These are phyloP conservation scores for Halichoerus grypus DNA, from an alignment of 2,113 vertebrate species.

Conservation along the genomic window DNA sequence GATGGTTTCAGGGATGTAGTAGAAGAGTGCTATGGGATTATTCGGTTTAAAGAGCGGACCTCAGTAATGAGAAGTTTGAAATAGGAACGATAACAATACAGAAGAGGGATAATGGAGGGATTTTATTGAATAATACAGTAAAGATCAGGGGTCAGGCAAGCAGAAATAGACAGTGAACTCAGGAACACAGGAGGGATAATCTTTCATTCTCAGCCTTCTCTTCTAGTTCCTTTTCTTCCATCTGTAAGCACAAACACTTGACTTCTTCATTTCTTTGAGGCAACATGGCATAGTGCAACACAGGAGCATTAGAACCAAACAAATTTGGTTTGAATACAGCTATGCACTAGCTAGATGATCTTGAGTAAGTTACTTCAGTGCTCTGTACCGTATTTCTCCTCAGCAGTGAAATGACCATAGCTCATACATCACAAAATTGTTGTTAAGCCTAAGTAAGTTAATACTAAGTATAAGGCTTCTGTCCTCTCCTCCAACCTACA, in stretches of 20 bases:
- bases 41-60: slow-evolving; percentile 5
- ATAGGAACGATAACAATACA: background rate
- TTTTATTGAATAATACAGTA: slow-evolving; percentile 10
- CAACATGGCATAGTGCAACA: background rate
- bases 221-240: slow-evolving; percentile 47
- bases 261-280: slow-evolving; percentile 26
- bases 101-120: background rate
- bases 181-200: slow-evolving; percentile 14
- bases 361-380: slow-evolving; percentile 4
- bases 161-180: background rate
- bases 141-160: background rate
- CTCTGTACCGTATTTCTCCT: slow-evolving; percentile 32
- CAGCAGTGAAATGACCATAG: background rate
- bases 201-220: background rate
- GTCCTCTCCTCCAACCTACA: background rate
- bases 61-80: background rate
- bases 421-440: background rate
- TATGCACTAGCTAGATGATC: background rate
- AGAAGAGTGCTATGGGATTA: background rate
- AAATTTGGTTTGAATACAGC: background rate
- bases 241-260: background rate
- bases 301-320: background rate
- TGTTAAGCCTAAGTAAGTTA: slow-evolving; percentile 28
- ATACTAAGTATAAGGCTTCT: background rate
- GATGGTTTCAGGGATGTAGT: background rate